Conservation (phyloP, 2,888 invertebrate species). For the Thereva nobilitata region DNA sequence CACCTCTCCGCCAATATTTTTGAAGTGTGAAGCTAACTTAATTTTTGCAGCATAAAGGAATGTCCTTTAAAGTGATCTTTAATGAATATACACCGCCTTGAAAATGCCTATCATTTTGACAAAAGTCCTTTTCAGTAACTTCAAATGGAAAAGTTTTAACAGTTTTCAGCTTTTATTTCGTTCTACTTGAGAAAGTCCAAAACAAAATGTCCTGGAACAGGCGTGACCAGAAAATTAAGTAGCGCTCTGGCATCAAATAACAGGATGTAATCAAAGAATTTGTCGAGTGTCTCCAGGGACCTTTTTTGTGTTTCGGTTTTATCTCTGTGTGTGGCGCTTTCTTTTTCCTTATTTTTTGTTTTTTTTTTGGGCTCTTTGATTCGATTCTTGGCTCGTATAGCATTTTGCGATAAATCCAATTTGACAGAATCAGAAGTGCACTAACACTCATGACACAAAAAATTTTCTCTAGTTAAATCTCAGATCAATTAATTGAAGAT, state of each 20-base stretch:
- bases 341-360: too few species aligned
- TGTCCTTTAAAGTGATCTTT: too few species aligned
- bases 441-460: slow-evolving; percentile 17
- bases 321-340: background rate
- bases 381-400: slow-evolving; percentile 24
- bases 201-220: slow-evolving; percentile 26
- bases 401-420: slow-evolving; percentile 20
- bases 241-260: slow-evolving; percentile 23
- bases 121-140: too few species aligned
- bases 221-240: slow-evolving; percentile 33
- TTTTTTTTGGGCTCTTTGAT: background rate
- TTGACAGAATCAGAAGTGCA: slow-evolving; percentile 20
- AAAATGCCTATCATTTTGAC: too few species aligned
- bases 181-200: slow-evolving; percentile 2
- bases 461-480: slow-evolving; percentile 19
- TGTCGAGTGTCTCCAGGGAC: slow-evolving; percentile 29
- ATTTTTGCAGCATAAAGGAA: too few species aligned
- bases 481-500: slow-evolving; percentile 22
- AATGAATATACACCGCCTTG: too few species aligned
- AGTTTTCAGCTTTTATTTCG: slow-evolving; percentile 8
- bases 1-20: too few species aligned
- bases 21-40: too few species aligned
- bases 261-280: slow-evolving; percentile 34
- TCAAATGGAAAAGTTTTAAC: too few species aligned
- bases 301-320: slow-evolving; percentile 28